These are phyloP conservation scores for Columba livia DNA, from an alignment of 2,113 vertebrate genomes.

Conservation along the genomic window DNA sequence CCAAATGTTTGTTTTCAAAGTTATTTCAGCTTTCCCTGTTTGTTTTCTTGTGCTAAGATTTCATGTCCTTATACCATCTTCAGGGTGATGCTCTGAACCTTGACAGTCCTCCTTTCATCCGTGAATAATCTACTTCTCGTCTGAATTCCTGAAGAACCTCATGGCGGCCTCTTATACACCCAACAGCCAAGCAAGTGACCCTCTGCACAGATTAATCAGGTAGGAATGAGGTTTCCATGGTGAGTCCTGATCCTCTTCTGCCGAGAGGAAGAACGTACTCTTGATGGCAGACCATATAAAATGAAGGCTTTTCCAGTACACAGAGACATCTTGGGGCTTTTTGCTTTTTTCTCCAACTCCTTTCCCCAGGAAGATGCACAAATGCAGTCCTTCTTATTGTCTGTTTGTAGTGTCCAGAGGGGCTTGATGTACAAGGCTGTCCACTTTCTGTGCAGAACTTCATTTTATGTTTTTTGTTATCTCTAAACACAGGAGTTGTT, in stretches of 20 bases:
- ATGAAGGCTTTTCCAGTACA: background rate
- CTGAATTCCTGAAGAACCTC: background rate
- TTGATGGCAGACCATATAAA: background rate
- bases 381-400: background rate
- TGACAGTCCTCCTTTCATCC: background rate
- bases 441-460: background rate
- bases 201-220: background rate
- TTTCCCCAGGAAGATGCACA: background rate
- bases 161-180: background rate
- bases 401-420: accelerated
- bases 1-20: conserved; percentile 20
- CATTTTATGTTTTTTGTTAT: background rate
- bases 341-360: background rate
- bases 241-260: background rate
- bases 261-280: background rate
- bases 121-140: background rate
- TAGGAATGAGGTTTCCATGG: background rate
- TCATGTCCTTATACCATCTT: background rate
- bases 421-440: background rate
- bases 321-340: background rate
- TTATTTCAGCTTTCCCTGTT: background rate
- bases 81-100: background rate
- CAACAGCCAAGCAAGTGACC: background rate
- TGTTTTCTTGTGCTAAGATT: background rate
- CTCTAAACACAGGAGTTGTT: background rate